These are phyloP conservation scores for Paragorgia papillata DNA, from an alignment of 92 coral and sea anemone species.

Conservation along the genomic window DNA sequence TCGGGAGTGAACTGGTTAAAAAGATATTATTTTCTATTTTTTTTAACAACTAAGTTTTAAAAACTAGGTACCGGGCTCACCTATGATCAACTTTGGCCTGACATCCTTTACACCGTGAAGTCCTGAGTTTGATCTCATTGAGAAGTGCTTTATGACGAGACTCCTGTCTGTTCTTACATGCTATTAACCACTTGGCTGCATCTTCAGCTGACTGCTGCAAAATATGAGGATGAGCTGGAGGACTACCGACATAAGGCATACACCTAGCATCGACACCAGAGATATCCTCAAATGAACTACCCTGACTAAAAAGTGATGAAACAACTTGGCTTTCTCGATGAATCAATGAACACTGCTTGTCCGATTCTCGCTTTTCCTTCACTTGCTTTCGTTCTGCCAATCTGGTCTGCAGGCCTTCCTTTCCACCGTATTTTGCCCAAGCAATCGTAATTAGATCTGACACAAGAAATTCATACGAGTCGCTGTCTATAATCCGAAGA, in stretches of 20 bases:
- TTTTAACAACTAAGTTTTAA: too few relatives aligned
- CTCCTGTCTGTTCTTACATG: slow-evolving; percentile 96
- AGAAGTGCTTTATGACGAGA: slow-evolving; percentile 77
- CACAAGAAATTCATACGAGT: slow-evolving; percentile 89
- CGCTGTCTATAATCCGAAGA: slow-evolving; percentile 78
- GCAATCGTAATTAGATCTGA: slow-evolving; percentile 93
- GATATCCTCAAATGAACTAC: slow-evolving; percentile 86
- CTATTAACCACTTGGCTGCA: slow-evolving; percentile 96
- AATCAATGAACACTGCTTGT: slow-evolving; percentile 87
- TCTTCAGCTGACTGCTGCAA: slow-evolving; percentile 95
- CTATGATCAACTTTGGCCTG: slow-evolving; percentile 95
- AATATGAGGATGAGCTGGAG: slow-evolving; percentile 82
- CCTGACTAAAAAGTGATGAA: slow-evolving; percentile 68
- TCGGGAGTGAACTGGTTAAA: too few relatives aligned
- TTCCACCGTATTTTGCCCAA: slow-evolving; percentile 85
- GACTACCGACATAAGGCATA: slow-evolving; percentile 96
- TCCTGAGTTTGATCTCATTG: slow-evolving; percentile 87
- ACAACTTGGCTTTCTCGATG: slow-evolving; percentile 83
- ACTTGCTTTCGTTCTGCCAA: slow-evolving; percentile 70
- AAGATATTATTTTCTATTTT: too few relatives aligned
- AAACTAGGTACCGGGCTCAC: too few relatives aligned
- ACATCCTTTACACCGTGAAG: slow-evolving; percentile 93
- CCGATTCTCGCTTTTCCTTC: slow-evolving; percentile 86
- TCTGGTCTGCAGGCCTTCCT: slow-evolving; percentile 75
- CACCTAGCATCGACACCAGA: slow-evolving; percentile 92